Base-by-base conservation (phyloP, 1,140 invertebrate genomes). In the Oncopodura yosiiana region DNA sequence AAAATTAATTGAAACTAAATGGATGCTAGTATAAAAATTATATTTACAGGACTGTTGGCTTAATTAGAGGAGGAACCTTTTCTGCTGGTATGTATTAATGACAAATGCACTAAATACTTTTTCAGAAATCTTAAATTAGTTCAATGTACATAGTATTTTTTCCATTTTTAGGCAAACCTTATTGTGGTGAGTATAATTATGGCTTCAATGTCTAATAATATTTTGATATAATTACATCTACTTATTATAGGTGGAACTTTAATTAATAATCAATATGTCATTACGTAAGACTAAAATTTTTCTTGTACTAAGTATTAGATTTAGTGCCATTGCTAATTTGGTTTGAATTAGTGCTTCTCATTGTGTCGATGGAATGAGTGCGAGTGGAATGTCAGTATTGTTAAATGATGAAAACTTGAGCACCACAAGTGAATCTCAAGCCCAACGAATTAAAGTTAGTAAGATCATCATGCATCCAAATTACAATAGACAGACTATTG, bases 291-390 rank as follows among this genome's bases (percentile, higher is more conserved):
- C 14, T 34, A 14, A 8, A 6, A 14, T 8, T 14, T 34, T 34
- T 14, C 14, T 14, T 8, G 30, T 34, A 34, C 30, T 8, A 34
- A 6, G 14, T 8, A 34, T 34, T 34, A 34, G 30, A 8, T 34
- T 6, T 34, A 34, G 14, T 34, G 14, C 30, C 6, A 34, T 8
- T 34, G 8, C 32, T 34, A 34, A n/a, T 34, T 34, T 9, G 8
- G n/a, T 34, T 9, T 34, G n/a, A 9, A n/a, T 6, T 9, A 9
- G 6, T 12, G 53, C 60, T 5, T 36, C 42, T 36, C 60, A 62
- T 49, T 62, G 60, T 34, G 60, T 61, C 4, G 51, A 61, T 42
- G 60, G 57, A 26, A 60, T 60, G 58, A 24, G 14, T 19, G 45
- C 58, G 2, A 8, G 53, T 46, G 49, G 58, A 39, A 60, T 60